These are phyloP conservation scores for Torymus tubicola DNA, from an alignment of 2,888 invertebrate species.

Conservation along the genomic window DNA sequence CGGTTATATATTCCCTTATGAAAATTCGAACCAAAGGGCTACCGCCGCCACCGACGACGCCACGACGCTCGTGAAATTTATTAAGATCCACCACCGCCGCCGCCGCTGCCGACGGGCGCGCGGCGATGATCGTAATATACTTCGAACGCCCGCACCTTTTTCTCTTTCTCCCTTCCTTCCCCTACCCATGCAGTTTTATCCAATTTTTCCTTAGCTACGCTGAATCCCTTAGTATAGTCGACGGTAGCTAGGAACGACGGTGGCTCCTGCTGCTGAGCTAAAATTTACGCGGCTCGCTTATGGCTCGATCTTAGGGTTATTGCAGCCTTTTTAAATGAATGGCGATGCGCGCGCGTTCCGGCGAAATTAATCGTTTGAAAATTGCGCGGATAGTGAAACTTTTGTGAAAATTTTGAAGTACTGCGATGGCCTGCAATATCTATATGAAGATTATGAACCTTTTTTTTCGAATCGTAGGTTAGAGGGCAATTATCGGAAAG, in stretches of 20 bases:
- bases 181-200: conserved; percentile 37
- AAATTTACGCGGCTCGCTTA: conserved; percentile 19
- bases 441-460: no score
- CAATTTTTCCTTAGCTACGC: conserved; percentile 35
- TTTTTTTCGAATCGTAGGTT: no score
- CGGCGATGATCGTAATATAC: conserved; percentile 63
- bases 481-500: no score
- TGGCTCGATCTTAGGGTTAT: conserved; percentile 11
- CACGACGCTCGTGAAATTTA: conserved; percentile 63
- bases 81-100: conserved; percentile 55
- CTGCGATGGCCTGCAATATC: neutral
- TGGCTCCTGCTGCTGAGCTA: neutral
- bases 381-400: neutral
- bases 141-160: neutral
- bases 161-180: conserved; percentile 4
- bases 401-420: neutral
- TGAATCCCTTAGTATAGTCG: neutral
- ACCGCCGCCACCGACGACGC: conserved; percentile 8
- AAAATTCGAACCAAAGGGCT: conserved; percentile 66
- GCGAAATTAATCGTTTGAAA: neutral
- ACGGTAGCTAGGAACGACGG: neutral
- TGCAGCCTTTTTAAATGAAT: neutral
- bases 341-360: neutral
- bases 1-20: conserved; percentile 68
- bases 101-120: conserved; percentile 12